A percentile compares a stretch with the other conserved stretches of the same genome.
phyloP scores from a whole-genome alignment of 2,797 vertebrate genomes.

The Lerista edwardsae region DNA sequence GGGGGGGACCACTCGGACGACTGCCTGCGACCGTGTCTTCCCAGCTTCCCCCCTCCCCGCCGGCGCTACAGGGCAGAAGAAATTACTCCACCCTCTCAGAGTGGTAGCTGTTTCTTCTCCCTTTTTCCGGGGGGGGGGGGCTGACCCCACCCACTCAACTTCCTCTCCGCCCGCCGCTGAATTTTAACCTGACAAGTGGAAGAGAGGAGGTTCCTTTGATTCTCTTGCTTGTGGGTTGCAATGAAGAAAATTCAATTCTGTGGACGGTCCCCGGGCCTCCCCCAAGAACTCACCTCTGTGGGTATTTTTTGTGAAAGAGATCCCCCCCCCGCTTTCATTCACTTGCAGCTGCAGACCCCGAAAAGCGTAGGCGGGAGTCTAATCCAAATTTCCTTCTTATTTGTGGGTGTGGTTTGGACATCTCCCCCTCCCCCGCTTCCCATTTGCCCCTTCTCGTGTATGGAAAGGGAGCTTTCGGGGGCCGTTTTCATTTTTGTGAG shows the following conservation, averaged over 20 bases:
- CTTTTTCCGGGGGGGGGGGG: no score
- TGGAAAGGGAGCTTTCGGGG: background rate
- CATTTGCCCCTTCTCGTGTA: background rate
- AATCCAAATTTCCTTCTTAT: background rate
- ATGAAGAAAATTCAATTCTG: no score
- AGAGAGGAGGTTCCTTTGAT: no score
- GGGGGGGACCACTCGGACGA: no score
- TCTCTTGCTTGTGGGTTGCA: background rate
- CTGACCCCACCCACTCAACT: background rate
- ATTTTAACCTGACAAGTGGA: no score
- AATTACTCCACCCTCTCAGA: no score
- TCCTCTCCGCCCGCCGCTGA: background rate
- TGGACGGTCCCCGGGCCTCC: no score
- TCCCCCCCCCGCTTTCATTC: background rate
- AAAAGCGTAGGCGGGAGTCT: background rate
- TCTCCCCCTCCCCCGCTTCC: no score
- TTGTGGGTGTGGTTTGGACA: background rate
- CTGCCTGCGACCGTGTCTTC: no score
- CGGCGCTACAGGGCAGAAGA: no score
- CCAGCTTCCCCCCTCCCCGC: no score
- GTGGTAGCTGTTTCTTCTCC: no score
- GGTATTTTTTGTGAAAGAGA: background rate
- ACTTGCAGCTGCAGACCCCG: background rate
- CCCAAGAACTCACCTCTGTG: background rate
- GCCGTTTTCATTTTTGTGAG: background rate